phyloP scores from a whole-genome alignment of 2,888 invertebrate species.

The Sipha maydis region DNA sequence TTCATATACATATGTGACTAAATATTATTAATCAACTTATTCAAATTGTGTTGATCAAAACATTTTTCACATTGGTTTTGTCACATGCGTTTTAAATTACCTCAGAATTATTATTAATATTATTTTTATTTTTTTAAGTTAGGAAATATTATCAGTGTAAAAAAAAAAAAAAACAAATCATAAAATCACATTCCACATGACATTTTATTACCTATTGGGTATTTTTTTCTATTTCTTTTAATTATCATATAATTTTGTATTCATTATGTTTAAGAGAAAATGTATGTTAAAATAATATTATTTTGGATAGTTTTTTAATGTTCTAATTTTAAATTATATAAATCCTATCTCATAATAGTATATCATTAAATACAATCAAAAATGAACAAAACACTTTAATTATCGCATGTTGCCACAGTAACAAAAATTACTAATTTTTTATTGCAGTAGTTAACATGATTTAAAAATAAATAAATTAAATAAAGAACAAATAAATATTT shows the following conservation, averaged over 20 bases:
- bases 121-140: not conserved
- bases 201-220: not conserved
- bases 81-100: not conserved
- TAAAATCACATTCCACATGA: not conserved
- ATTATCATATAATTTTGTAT: not conserved
- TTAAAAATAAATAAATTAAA: not conserved
- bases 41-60: not conserved
- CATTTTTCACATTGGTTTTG: not conserved
- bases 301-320: not conserved
- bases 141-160: not conserved
- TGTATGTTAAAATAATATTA: not conserved
- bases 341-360: not conserved
- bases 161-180: not conserved
- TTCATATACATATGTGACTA: not conserved
- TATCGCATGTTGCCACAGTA: not conserved
- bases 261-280: not conserved
- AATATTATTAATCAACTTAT: not conserved
- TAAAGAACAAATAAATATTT: not conserved
- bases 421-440: not conserved
- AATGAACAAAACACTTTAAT: not conserved
- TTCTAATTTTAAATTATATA: not conserved
- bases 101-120: not conserved
- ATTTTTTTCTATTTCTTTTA: not conserved
- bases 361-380: constrained; percentile 4
- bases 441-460: not conserved